phyloP scores from a whole-genome alignment of 2,888 invertebrate species.

The Noctua fimbriata region DNA sequence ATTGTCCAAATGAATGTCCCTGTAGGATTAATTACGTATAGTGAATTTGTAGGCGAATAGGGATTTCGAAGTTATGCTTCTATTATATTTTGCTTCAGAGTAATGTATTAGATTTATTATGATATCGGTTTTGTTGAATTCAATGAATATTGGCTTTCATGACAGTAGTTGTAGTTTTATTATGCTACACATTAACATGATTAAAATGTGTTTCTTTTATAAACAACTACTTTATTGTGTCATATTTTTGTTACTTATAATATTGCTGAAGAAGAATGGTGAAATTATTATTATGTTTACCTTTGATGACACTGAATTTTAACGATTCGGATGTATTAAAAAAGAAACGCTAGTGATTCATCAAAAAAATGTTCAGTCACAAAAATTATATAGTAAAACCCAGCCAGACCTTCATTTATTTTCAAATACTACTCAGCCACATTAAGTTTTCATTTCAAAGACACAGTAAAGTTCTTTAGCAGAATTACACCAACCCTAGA shows the following conservation, averaged over 20 bases:
- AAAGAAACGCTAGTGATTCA: background rate
- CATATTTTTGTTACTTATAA: background rate
- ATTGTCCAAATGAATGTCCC: slow-evolving; percentile 43
- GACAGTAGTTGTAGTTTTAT: background rate
- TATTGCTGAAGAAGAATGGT: background rate
- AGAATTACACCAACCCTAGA: slow-evolving; percentile 51
- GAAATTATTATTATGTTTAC: background rate
- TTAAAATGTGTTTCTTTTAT: background rate
- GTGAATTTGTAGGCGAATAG: slow-evolving; percentile 20
- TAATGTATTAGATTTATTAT: background rate
- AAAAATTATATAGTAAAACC: background rate
- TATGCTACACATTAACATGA: background rate
- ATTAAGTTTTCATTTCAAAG: slow-evolving; percentile 14
- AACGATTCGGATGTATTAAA: background rate
- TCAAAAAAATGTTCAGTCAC: background rate
- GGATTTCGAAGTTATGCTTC: background rate
- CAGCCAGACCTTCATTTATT: background rate
- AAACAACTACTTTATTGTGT: background rate
- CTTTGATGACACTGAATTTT: slow-evolving; percentile 12
- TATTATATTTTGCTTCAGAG: background rate
- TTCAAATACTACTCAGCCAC: slow-evolving; percentile 11
- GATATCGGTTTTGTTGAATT: background rate
- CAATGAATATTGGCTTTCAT: background rate
- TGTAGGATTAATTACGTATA: slow-evolving; percentile 42
- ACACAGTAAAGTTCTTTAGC: slow-evolving; percentile 9